Base-by-base conservation (phyloP, 2,888 invertebrate genomes). In the Colletes collaris region DNA sequence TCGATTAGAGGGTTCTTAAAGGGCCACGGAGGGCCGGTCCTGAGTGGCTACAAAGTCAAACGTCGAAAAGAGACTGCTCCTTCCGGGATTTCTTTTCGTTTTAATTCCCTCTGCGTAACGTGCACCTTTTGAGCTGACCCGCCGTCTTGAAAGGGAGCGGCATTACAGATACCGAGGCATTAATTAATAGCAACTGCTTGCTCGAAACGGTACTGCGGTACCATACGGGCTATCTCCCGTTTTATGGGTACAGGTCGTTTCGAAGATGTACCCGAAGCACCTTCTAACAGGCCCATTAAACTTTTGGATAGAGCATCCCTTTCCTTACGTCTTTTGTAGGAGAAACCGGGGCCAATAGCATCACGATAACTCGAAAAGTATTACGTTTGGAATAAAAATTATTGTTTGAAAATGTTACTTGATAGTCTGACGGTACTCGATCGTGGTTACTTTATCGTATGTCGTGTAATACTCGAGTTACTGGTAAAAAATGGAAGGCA, bases 141-240 rank as follows among this genome's bases (percentile, higher is more conserved):
- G 70, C 73, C 65, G 58, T 37, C 69, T 68, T 76, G 80, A 80
- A 76, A 71, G 56, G 80, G 69, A 84, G 53, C 79, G 84, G 85
- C 87, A 85, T 85, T 85, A 84, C 89, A 85, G 84, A 88, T 89
- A 90, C 90, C 89, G 89, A 91, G 90, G 90, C 89, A 89, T 89
- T 92, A 91, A 92, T 92, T 92, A 91, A 91, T 91, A 90, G 89
- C 89, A 84, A 89, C 86, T 88, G 88, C 86, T 88, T 82, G 86
- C 85, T 87, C 59, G 79, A 84, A 88, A 85, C 85, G 87, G 87
- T 83, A 87, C 85, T 85, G 84, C 74, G 74, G 71, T 79, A 76
- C 73, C 59, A 78, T 73, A 66, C 73, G 76, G 78, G 82, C 71
- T 82, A 86, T 84, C 76, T 72, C 76, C 27, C 78, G 81, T 82